These are phyloP conservation scores for Caenorhabditis zanzibari DNA, from an alignment of 2,888 invertebrate species.

Conservation along the genomic window DNA sequence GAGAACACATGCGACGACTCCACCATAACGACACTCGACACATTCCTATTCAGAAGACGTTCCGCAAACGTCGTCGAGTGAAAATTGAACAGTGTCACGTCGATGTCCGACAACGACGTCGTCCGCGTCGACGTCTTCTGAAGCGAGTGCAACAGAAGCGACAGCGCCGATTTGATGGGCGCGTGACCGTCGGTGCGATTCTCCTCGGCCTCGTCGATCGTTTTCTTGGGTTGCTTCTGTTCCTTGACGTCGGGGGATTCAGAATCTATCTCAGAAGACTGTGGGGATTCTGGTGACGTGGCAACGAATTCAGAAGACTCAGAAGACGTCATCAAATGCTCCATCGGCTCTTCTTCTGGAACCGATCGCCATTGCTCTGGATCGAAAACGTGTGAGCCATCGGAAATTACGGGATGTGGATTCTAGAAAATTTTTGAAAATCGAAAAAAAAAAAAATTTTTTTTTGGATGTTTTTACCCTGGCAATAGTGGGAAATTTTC, in stretches of 20 bases:
- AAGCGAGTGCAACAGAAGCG: constrained; percentile 54
- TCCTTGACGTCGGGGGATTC: neutral
- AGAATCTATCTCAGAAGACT: constrained; percentile 10
- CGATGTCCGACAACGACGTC: constrained; percentile 58
- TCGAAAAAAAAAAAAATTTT: neutral
- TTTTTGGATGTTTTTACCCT: neutral
- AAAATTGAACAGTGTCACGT: constrained; percentile 69
- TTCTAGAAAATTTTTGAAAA: constrained; percentile 7
- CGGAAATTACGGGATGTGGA: neutral
- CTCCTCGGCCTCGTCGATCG: constrained; percentile 43
- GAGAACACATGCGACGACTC: constrained; percentile 64
- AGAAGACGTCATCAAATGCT: constrained; percentile 19
- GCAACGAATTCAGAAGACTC: neutral
- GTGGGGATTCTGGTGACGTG: neutral
- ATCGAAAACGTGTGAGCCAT: constrained; percentile 19
- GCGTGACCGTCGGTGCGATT: constrained; percentile 66
- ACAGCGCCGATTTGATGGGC: constrained; percentile 61
- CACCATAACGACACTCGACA: constrained; percentile 63
- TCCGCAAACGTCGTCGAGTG: constrained; percentile 68
- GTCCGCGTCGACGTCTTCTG: constrained; percentile 55
- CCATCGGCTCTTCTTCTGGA: neutral
- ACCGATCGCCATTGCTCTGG: constrained; percentile 7
- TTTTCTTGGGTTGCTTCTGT: constrained; percentile 1
- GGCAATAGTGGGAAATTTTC: neutral
- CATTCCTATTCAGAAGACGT: constrained; percentile 57